These are phyloP conservation scores for Xerus rutilus DNA, from an alignment of 2,797 vertebrate species.

Conservation along the genomic window DNA sequence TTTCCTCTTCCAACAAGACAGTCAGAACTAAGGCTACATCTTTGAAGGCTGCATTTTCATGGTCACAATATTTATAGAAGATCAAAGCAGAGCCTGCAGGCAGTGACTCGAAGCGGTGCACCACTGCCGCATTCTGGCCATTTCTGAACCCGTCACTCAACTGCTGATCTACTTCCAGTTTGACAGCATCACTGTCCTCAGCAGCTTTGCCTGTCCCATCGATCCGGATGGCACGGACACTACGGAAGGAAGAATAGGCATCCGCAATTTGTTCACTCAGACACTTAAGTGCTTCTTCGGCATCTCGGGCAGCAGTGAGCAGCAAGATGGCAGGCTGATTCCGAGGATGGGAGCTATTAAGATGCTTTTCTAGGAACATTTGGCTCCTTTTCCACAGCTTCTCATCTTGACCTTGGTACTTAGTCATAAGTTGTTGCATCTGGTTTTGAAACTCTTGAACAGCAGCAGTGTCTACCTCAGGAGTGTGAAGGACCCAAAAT, in stretches of 20 bases:
- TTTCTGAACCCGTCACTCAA: constrained; percentile 87
- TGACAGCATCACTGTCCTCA: constrained; percentile 91
- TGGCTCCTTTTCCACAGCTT: constrained; percentile 92
- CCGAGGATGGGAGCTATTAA: constrained; percentile 87
- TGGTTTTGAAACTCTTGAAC: constrained; percentile 84
- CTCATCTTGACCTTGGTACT: constrained; percentile 91
- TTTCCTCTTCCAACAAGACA: constrained; percentile 90
- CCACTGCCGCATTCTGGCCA: constrained; percentile 89
- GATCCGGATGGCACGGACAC: constrained; percentile 90
- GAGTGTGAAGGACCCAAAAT: constrained; percentile 27
- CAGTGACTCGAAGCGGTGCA: constrained; percentile 92
- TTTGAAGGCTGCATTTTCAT: constrained; percentile 95
- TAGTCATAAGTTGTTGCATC: constrained; percentile 85
- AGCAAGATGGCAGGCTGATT: constrained; percentile 94
- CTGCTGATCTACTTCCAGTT: constrained; percentile 91
- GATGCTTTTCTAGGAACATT: constrained; percentile 91
- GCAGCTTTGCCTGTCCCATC: constrained; percentile 88
- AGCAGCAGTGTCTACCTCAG: constrained; percentile 77
- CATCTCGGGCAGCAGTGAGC: constrained; percentile 91
- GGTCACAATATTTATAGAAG: constrained; percentile 99
- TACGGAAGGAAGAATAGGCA: constrained; percentile 91
- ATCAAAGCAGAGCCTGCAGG: constrained; percentile 95
- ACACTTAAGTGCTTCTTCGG: constrained; percentile 92
- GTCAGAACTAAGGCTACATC: constrained; percentile 93
- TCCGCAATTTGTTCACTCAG: constrained; percentile 91